phyloP scores from a whole-genome alignment of 2,888 invertebrate genomes.

The Tridacna crocea region DNA sequence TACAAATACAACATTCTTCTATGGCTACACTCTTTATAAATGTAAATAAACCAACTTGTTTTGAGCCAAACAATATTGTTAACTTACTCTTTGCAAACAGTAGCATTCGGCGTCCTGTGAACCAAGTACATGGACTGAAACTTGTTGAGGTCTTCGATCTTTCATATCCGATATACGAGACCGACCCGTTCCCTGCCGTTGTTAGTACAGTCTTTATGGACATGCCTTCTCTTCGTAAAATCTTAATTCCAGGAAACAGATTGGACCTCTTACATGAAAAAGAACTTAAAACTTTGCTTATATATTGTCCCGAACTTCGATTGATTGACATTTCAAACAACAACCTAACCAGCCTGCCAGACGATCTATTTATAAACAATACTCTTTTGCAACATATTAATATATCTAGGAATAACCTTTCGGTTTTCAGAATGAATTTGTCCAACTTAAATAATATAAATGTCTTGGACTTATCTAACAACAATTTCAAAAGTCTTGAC shows the following conservation, averaged over 20 bases:
- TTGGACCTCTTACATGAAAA: background rate
- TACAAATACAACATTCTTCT: background rate
- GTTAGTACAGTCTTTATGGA: background rate
- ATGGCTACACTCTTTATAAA: background rate
- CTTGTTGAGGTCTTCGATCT: background rate
- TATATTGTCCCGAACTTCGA: background rate
- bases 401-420: background rate
- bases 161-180: background rate
- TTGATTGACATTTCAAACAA: slow-evolving; percentile 11
- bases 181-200: background rate
- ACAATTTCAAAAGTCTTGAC: background rate
- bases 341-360: background rate
- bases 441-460: background rate
- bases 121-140: background rate
- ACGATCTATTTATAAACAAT: background rate
- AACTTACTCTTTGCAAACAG: background rate
- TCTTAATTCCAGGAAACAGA: background rate
- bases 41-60: background rate
- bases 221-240: background rate
- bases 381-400: background rate
- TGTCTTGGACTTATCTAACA: background rate
- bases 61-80: background rate
- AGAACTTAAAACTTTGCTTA: background rate
- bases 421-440: background rate
- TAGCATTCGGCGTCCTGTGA: background rate